Percentiles rank a stretch among this genome's conserved stretches.
Evolutionary conservation across 2,888 invertebrate genomes (phyloP).

Genomic region (Mesopsocus fuscifrons): DNA sequence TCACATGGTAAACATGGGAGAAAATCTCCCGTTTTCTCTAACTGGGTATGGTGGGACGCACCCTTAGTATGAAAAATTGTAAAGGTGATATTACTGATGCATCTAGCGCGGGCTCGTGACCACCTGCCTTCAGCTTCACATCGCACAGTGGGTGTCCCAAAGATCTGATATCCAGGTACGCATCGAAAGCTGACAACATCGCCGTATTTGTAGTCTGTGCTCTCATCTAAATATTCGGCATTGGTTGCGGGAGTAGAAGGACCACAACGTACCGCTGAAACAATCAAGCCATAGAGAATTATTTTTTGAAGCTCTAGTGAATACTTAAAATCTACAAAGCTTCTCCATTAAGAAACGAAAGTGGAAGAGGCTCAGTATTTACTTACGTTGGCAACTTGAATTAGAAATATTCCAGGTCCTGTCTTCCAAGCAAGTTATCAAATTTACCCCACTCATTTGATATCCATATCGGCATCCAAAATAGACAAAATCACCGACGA

Average conservation of each 20-base stretch:
- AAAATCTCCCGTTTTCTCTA: no score
- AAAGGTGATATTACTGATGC: constrained; percentile 2
- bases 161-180: not conserved
- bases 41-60: no score
- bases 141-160: not conserved
- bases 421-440: not conserved
- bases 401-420: not conserved
- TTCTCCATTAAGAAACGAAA: no score
- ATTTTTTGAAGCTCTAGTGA: not conserved
- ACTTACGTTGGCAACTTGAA: not conserved
- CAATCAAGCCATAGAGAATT: not conserved
- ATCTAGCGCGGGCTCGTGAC: not conserved
- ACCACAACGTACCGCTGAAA: not conserved
- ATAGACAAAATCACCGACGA: not conserved
- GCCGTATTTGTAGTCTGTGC: not conserved
- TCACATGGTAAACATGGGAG: no score
- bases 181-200: not conserved
- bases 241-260: not conserved
- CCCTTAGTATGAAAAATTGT: no score
- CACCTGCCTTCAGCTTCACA: not conserved
- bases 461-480: not conserved
- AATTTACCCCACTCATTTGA: constrained; percentile 3
- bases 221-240: not conserved
- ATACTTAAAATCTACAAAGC: no score
- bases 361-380: no score